These are phyloP conservation scores for Hormaphis cornu DNA, from an alignment of 1,140 invertebrate species.

Conservation along the genomic window DNA sequence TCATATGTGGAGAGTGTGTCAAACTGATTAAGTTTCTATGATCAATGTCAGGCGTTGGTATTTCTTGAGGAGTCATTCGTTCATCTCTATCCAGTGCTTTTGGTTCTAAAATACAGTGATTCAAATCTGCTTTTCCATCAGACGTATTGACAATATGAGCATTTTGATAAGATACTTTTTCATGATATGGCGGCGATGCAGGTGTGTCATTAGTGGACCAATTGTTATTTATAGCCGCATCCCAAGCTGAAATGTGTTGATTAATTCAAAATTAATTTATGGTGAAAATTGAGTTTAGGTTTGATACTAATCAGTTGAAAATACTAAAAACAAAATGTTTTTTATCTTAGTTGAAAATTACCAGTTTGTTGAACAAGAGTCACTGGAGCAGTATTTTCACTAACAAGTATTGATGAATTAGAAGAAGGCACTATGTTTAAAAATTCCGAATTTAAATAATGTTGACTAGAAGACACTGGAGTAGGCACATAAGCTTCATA, in stretches of 20 bases:
- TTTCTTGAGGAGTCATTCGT: constrained; percentile 1
- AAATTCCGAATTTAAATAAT: not conserved
- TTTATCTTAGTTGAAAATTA: not conserved
- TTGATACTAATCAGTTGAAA: not conserved
- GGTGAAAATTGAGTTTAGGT: not conserved
- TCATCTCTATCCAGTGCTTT: constrained; percentile 34
- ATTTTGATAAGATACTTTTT: constrained; percentile 47
- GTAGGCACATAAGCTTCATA: constrained; percentile 28
- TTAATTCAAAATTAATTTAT: not conserved
- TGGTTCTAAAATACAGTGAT: constrained; percentile 39
- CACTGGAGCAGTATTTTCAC: not conserved
- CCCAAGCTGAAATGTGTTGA: constrained; percentile 5
- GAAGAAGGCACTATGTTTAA: not conserved
- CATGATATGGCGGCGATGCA: constrained; percentile 56
- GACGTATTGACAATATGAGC: constrained; percentile 49
- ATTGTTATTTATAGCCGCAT: not conserved
- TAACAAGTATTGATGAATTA: not conserved
- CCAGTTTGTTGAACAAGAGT: not conserved
- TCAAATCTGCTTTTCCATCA: not conserved
- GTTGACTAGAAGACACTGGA: constrained; percentile 21
- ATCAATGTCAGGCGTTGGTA: constrained; percentile 49
- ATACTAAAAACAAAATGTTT: not conserved
- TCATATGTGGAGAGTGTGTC: constrained; percentile 55
- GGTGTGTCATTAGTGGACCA: constrained; percentile 41
- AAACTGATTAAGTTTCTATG: constrained; percentile 74